Base-by-base conservation (phyloP, 2,797 vertebrate genomes). In the Geotrypetes seraphini region DNA sequence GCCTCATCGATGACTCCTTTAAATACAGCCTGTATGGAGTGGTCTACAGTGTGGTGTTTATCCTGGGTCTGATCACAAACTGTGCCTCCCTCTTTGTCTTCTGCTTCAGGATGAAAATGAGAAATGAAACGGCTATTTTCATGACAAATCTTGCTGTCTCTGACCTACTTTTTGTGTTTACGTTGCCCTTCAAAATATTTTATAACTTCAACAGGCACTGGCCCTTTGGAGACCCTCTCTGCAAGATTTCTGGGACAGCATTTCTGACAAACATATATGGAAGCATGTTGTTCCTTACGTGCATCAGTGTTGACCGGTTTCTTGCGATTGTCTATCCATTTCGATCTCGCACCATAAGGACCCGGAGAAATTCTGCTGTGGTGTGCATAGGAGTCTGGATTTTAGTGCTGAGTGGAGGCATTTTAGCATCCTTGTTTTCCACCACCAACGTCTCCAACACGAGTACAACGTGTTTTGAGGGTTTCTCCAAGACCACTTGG, bases 251-350 rank as follows among this genome's bases (percentile, higher is more conserved):
- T 0, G 93, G 95, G 7, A 97, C 92, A 0, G 93, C 92, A 3
- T 98, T 98, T 47, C 86, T 98, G 66, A 96, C 92, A 25, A 97
- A 98, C 63, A 98, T 98, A 68, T 97, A 97, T 0, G 93, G 93
- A 47, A 97, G 93, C 73, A 97, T 98, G 92, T 65, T 98, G 30
- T 98, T 98, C 67, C 92, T 98, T 52, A 97, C 95, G 6, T 98
- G 93, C 72, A 97, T 98, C 67, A 98, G 91, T 0, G 89, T 96
- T 2, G 93, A 97, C 73, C 89, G 92, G 36, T 98, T 98, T 62
- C 75, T 98, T 12, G 95, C 95, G 0, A 98, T 98, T 3, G 91
- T 97, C 28, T 96, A 97, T 38, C 95, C 95, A 0, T 92, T 98
- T 47, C 75, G 86, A 10, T 98, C 93, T 0, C 90, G 89, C 39